Conservation (phyloP, 2,888 invertebrate species). For the Sphinx pinastri region DNA sequence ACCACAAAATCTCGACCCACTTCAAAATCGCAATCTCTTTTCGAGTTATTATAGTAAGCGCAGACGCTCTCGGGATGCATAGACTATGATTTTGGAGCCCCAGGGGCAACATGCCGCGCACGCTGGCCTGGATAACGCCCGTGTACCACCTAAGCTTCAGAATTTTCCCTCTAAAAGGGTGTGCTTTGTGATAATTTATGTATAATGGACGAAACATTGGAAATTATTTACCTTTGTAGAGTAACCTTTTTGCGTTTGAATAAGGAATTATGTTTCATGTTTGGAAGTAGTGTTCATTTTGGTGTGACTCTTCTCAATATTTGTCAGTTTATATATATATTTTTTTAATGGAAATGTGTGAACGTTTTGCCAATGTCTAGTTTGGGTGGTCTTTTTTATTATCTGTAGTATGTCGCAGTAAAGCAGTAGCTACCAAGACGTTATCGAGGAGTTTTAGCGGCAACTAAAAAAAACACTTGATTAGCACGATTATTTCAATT, state of each 20-base stretch:
- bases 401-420: too few relatives aligned
- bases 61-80: slow-evolving; percentile 43
- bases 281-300: too few relatives aligned
- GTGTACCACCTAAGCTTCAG: slow-evolving; percentile 4
- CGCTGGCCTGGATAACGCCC: slow-evolving; percentile 25
- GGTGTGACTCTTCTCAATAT: too few relatives aligned
- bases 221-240: neutral
- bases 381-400: too few relatives aligned
- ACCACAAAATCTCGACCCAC: neutral
- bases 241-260: neutral
- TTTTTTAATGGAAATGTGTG: too few relatives aligned
- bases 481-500: too few relatives aligned
- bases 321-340: too few relatives aligned
- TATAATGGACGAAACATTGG: neutral
- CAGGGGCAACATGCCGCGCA: slow-evolving; percentile 41
- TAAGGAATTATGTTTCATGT: neutral
- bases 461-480: too few relatives aligned
- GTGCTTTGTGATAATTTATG: neutral
- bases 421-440: too few relatives aligned
- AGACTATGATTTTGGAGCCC: slow-evolving; percentile 44
- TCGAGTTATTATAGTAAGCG: slow-evolving; percentile 36
- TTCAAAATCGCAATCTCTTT: neutral
- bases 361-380: too few relatives aligned
- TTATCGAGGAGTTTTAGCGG: too few relatives aligned
- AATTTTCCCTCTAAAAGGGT: neutral